Base-by-base conservation (phyloP, 2,888 invertebrate species). In the Boloria selene region DNA sequence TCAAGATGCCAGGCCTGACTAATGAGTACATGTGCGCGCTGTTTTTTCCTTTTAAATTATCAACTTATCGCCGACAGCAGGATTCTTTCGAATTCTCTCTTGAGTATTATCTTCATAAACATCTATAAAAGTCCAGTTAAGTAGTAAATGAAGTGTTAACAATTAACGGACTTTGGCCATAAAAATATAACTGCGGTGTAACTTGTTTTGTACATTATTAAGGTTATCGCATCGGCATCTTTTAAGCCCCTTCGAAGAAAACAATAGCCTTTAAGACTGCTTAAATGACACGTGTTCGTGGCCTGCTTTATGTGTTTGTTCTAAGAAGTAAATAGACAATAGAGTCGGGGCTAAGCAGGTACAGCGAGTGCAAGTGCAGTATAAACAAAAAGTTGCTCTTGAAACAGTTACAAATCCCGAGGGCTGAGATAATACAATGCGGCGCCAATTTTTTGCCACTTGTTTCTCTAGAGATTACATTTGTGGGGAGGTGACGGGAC, bases 361-460 rank as follows among this genome's bases (percentile, higher is more conserved):
- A 85, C 83, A 58, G 55, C 71, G 78, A 75, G 78, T 49, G 78
- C 87, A 88, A 88, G 86, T 86, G 86, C 79, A 72, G 55, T 64
- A 59, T 70, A 72, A 73, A 72, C 73, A 75, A 88, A 87, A 84
- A 71, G 74, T 75, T 72, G 76, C 77, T 62, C 79, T 80, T 78
- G 84, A 85, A 84, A 84, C 86, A 83, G 81, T 82, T 73, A 74
- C 77, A 70, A 75, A 74, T 73, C 83, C 73, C 79, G 71, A 80
- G 84, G 85, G 84, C 81, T 77, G 77, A 75, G 65, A 69, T 74
- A 76, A 76, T 73, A 84, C 82, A 85, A 85, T 80, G 74, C 73
- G 91, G 91, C 91, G 91, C 91, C 91, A 88, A 86, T 78, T 91
- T 80, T 91, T 92, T 86, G 74, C 73, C 73, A 78, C 79, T 79